Percentiles rank a stretch among this genome's conserved stretches.
Conservation (phyloP, 2,888 invertebrate species). For the Megamerina dolium region DNA sequence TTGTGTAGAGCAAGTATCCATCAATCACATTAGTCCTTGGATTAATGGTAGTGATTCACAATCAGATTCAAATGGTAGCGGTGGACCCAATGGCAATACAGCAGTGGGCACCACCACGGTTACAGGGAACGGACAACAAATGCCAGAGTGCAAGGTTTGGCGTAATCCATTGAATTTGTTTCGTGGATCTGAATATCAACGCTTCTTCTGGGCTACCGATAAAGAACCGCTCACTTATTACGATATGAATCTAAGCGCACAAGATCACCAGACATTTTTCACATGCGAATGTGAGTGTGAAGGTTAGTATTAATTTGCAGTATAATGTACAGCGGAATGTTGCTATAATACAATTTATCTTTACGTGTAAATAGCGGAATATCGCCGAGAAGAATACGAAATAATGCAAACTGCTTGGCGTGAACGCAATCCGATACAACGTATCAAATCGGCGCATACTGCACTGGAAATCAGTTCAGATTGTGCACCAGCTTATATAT, state of each 20-base stretch:
- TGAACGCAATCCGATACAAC: constrained; percentile 83
- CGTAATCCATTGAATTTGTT: constrained; percentile 92
- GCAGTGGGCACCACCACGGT: constrained; percentile 17
- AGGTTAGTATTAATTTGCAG: neutral
- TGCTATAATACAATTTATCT: neutral
- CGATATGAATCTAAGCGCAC: constrained; percentile 98
- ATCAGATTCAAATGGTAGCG: constrained; percentile 37
- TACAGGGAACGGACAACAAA: constrained; percentile 44
- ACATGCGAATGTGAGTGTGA: constrained; percentile 70
- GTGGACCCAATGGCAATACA: constrained; percentile 14
- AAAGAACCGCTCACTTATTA: constrained; percentile 96
- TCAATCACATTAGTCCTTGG: constrained; percentile 91
- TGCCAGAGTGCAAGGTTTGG: constrained; percentile 89
- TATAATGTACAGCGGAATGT: too few relatives aligned
- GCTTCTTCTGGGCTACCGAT: constrained; percentile 86
- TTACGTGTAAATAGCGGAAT: constrained; percentile 53
- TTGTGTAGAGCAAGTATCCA: constrained; percentile 91
- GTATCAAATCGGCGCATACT: constrained; percentile 85
- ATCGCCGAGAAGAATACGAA: constrained; percentile 81
- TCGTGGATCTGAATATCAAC: constrained; percentile 92
- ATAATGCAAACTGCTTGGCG: constrained; percentile 96
- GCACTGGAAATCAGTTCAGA: constrained; percentile 83
- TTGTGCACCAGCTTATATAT: constrained; percentile 90
- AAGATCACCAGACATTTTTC: constrained; percentile 96
- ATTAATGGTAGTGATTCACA: constrained; percentile 66